phyloP scores from a whole-genome alignment of 1,140 invertebrate species.

The Psilanteris sp. region DNA sequence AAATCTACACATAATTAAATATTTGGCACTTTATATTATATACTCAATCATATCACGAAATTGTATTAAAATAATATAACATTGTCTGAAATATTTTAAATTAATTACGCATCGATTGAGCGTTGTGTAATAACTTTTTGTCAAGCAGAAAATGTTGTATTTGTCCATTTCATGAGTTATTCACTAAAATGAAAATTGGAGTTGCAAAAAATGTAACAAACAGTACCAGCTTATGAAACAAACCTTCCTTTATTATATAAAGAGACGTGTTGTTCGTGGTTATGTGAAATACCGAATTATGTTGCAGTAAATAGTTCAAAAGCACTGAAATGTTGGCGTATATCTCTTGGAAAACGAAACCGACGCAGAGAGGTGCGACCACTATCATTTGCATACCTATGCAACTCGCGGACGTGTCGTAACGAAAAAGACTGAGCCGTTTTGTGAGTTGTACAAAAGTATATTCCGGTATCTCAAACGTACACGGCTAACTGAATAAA shows the following conservation, averaged over 20 bases:
- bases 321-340: constrained; percentile 15
- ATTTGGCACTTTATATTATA: too few relatives aligned
- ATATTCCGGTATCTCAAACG: constrained; percentile 11
- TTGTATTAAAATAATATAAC: too few relatives aligned
- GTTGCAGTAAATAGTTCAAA: constrained; percentile 23
- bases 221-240: background rate
- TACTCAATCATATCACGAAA: too few relatives aligned
- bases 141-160: too few relatives aligned
- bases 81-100: too few relatives aligned
- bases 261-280: background rate
- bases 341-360: constrained; percentile 19
- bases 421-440: constrained; percentile 31
- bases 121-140: too few relatives aligned
- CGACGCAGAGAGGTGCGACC: constrained; percentile 18
- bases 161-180: too few relatives aligned
- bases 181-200: too few relatives aligned
- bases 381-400: constrained; percentile 35
- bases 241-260: background rate
- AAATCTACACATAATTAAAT: too few relatives aligned
- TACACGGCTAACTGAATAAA: background rate
- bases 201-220: too few relatives aligned
- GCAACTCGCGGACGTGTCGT: constrained; percentile 21
- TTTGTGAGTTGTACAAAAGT: constrained; percentile 22
- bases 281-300: constrained; percentile 23
- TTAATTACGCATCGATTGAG: too few relatives aligned